Evolutionary conservation across 2,113 vertebrate species (phyloP).

Genomic region (Python bivittatus): DNA sequence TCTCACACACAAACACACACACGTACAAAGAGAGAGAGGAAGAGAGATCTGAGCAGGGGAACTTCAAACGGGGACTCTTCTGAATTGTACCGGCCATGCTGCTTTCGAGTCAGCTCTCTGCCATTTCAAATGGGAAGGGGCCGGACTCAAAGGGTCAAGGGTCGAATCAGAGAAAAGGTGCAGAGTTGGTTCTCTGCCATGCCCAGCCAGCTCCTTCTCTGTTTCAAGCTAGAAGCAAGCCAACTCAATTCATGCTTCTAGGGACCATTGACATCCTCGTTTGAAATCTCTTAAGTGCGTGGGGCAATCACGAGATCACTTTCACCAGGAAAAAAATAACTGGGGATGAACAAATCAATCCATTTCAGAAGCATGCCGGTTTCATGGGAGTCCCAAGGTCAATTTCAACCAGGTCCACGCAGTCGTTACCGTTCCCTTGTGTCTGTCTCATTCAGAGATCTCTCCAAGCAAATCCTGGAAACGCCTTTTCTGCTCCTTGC

Average conservation of each 20-base stretch:
- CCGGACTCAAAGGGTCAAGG: background rate
- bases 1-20: background rate
- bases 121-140: background rate
- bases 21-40: background rate
- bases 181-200: background rate
- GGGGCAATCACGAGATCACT: background rate
- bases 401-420: background rate
- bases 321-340: background rate
- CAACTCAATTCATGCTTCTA: background rate
- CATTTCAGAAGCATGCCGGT: background rate
- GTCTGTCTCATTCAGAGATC: background rate
- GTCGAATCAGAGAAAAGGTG: background rate
- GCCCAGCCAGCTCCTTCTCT: background rate
- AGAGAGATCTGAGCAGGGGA: background rate
- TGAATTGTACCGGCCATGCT: background rate
- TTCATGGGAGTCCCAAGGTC: background rate
- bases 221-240: background rate
- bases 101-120: background rate
- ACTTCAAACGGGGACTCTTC: background rate
- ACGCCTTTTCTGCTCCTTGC: background rate
- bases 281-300: background rate
- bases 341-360: background rate
- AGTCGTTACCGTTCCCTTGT: background rate
- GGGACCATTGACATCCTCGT: background rate
- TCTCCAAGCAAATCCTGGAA: rapidly evolving